These are phyloP conservation scores for Metalampra italica DNA, from an alignment of 2,888 invertebrate species.

Conservation along the genomic window DNA sequence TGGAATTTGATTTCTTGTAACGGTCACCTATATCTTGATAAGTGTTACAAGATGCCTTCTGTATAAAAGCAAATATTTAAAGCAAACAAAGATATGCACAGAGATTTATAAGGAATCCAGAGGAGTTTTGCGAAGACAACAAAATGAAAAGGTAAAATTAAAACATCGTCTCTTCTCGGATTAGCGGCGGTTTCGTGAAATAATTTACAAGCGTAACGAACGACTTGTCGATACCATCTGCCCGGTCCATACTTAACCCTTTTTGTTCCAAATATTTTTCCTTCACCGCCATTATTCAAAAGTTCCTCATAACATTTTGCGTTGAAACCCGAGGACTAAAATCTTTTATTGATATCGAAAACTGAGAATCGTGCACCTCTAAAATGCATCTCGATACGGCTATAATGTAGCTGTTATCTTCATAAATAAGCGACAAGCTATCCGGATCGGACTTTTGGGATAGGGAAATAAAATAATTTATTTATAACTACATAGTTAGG, in stretches of 20 bases:
- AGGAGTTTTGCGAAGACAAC: conserved; percentile 46
- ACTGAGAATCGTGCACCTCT: conserved; percentile 56
- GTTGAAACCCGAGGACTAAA: conserved; percentile 56
- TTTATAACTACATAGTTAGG: too few relatives aligned
- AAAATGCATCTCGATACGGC: conserved; percentile 47
- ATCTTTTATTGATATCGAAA: conserved; percentile 70
- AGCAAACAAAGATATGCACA: conserved; percentile 51
- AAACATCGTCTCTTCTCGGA: conserved; percentile 69
- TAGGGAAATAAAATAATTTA: conserved; percentile 34
- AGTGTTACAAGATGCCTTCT: conserved; percentile 31
- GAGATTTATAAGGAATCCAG: conserved; percentile 58
- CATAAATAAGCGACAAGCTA: conserved; percentile 37
- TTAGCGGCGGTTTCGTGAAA: conserved; percentile 75
- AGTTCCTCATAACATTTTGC: conserved; percentile 65
- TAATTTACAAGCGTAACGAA: conserved; percentile 78
- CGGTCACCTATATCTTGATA: conserved; percentile 44
- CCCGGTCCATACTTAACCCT: conserved; percentile 67
- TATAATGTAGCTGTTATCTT: conserved; percentile 46
- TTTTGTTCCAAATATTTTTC: conserved; percentile 69
- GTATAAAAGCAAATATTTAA: conserved; percentile 47
- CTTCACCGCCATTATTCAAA: conserved; percentile 73
- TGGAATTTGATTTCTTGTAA: conserved; percentile 50
- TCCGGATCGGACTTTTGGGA: conserved; percentile 33
- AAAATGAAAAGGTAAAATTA: conserved; percentile 68
- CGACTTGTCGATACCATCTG: conserved; percentile 74